Percentiles rank a stretch among this genome's conserved stretches.
phyloP scores from a whole-genome alignment of 2,113 vertebrate species.

The Bettongia penicillata region DNA sequence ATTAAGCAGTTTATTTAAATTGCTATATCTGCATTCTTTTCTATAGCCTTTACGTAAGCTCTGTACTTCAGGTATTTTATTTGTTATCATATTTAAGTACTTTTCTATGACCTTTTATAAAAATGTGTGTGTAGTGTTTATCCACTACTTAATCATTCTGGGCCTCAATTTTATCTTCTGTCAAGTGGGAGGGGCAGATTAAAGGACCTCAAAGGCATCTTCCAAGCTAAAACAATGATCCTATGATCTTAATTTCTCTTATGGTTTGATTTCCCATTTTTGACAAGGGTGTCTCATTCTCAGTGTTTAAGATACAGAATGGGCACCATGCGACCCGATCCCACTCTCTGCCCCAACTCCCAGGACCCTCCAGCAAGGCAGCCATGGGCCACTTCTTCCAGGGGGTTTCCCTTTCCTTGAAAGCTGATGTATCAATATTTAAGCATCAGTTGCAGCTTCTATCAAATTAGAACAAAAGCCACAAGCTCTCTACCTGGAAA shows the following conservation, averaged over 20 bases:
- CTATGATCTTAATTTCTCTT: not conserved
- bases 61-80: no score
- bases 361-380: not conserved
- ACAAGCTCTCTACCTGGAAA: not conserved
- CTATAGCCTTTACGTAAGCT: no score
- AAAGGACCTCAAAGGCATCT: not conserved
- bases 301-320: not conserved
- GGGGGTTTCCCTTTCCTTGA: not conserved
- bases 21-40: no score
- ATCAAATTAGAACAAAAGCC: not conserved
- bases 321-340: fast-evolving
- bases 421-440: not conserved
- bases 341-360: not conserved
- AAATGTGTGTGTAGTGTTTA: no score
- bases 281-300: no score
- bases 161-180: no score
- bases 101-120: not conserved
- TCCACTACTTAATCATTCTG: no score
- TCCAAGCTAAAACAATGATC: not conserved
- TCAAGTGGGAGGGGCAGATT: not conserved
- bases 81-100: no score
- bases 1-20: no score
- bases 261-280: not conserved
- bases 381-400: not conserved
- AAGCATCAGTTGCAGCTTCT: not conserved